Evolutionary conservation across 2,113 vertebrate species (phyloP), one percentile per base, ranked within the genome.

Genomic region (Orientallactaga bullata): DNA sequence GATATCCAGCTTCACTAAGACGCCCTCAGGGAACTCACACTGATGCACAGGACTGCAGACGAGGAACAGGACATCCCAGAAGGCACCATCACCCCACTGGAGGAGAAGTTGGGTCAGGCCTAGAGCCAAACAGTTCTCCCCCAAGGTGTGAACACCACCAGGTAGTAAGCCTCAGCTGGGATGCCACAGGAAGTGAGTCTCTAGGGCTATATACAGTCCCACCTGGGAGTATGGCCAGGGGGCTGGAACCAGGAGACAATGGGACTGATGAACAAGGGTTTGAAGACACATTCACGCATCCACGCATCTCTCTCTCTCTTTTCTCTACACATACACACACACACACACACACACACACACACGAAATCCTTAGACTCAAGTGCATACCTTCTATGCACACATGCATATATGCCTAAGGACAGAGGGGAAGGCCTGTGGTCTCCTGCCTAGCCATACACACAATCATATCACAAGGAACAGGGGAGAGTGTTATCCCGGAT

Each of bases 151-250:
- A 16, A 3, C 7, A 3, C 24, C 24, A 2, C 37, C 37, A 30
- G 15, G 12, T 23, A 37, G 12, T 23, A 37, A 55, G 21, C 12
- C 72, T 26, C n/a, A 3, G 10, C 66, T 20, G 3, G 20, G 30
- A 21, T 2, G 10, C 32, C 30, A 20, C 30, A 5, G 3, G 17
- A 5, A 3, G 8, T 5, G 3, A 20, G 30, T 16, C 77, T 76
- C 58, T n/a, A 0, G 3, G 20, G 7, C 7, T 32, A 30, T 65
- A 16, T 35, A 9, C 39, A 42, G 66, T 2, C 37, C 47, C 58
- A 13, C 12, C 80, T 51, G 2, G 17, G 1, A 4, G 47, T 10
- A 24, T 23, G 0, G 3, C 32, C 20, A 0, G 2, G 16, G 37
- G 74, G 7, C 47, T 73, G 61, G 32, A 55, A 55, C 73, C 8